Percentiles rank a stretch among this genome's conserved stretches.
Evolutionary conservation across 64 coral and sea anemone species (phyloP).

Genomic region (Porites lutea): DNA sequence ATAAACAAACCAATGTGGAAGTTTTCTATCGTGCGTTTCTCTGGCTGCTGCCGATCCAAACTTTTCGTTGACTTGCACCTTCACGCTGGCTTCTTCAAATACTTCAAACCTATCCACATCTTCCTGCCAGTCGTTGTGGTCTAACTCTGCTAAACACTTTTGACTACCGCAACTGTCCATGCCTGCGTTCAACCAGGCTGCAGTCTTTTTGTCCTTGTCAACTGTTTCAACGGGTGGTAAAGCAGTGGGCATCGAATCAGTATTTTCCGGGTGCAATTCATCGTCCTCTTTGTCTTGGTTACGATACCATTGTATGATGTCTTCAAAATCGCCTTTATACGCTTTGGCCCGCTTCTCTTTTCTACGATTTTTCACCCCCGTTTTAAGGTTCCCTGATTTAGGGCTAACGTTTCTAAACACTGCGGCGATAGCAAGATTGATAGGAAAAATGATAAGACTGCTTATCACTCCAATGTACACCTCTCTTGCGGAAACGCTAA

Average conservation of each 20-base stretch:
- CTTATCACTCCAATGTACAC: conserved; percentile 63
- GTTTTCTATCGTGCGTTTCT: conserved; percentile 16
- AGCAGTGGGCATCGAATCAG: not conserved
- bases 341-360: not conserved
- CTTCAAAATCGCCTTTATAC: conserved; percentile 35
- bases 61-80: conserved; percentile 69
- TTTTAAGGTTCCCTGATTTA: not conserved
- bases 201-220: conserved; percentile 2
- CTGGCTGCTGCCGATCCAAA: not conserved
- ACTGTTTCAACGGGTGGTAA: conserved; percentile 36
- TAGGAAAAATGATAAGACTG: conserved; percentile 74
- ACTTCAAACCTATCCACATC: not conserved
- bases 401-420: conserved; percentile 68
- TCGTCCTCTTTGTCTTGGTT: conserved; percentile 6
- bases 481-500: conserved; percentile 18
- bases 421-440: conserved; percentile 61
- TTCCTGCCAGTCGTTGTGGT: conserved; percentile 19
- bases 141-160: not conserved
- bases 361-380: not conserved
- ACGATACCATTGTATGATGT: conserved; percentile 41
- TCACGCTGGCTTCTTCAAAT: not conserved
- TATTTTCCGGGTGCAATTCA: not conserved
- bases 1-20: conserved; percentile 65
- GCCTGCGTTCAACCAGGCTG: conserved; percentile 6
- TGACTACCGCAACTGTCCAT: not conserved